These are phyloP conservation scores for Microctonus hyperodae DNA, from an alignment of 2,888 invertebrate species.

Conservation along the genomic window DNA sequence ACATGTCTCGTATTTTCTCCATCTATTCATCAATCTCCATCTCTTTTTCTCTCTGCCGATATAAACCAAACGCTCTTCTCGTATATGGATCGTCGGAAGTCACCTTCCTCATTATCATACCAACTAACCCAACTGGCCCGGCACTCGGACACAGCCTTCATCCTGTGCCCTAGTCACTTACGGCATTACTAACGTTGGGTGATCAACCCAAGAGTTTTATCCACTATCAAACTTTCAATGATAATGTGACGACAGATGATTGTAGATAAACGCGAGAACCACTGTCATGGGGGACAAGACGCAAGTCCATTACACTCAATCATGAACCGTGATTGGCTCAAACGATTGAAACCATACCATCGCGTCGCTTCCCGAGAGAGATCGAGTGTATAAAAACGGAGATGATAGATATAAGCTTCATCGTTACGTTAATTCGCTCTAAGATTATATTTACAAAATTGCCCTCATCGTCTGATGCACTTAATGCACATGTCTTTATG, in stretches of 20 bases:
- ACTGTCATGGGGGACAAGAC: constrained; percentile 62
- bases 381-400: not conserved
- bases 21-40: constrained; percentile 17
- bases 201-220: constrained; percentile 54
- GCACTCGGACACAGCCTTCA: constrained; percentile 60
- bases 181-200: constrained; percentile 48
- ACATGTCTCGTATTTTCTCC: constrained; percentile 36
- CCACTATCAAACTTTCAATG: constrained; percentile 39
- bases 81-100: constrained; percentile 62
- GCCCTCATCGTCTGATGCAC: not conserved
- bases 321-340: constrained; percentile 62
- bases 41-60: constrained; percentile 40
- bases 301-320: constrained; percentile 64
- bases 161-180: constrained; percentile 62
- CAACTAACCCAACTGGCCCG: constrained; percentile 53
- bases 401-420: not conserved
- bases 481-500: not conserved
- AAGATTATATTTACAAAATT: constrained; percentile 6
- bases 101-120: constrained; percentile 64
- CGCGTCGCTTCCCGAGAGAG: constrained; percentile 39
- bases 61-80: constrained; percentile 37
- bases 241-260: constrained; percentile 38
- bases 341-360: constrained; percentile 61
- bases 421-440: not conserved
- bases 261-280: constrained; percentile 54